Percentiles rank a stretch among this genome's conserved stretches.
phyloP scores from a whole-genome alignment of 2,797 vertebrate genomes.

The Rhadinocentrus ornatus region DNA sequence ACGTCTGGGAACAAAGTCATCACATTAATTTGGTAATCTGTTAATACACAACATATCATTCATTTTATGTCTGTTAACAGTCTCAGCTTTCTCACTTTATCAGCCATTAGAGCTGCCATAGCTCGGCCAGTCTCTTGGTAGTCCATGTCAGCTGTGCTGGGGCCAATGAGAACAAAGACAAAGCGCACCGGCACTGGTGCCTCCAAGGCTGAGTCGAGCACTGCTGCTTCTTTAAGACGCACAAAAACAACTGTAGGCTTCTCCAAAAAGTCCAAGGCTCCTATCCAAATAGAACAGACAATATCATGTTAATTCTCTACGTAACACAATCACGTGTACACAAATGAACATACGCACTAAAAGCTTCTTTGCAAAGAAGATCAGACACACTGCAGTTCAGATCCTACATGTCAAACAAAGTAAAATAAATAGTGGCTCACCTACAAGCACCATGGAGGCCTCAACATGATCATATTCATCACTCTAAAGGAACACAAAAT shows the following conservation, averaged over 20 bases:
- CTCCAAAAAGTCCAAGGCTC: conserved; percentile 86
- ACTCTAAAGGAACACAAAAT: conserved; percentile 59
- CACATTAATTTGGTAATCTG: neutral
- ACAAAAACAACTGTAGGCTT: conserved; percentile 86
- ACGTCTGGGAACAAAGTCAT: neutral
- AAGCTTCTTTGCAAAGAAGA: neutral
- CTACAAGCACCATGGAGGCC: conserved; percentile 90
- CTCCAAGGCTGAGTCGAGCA: conserved; percentile 79
- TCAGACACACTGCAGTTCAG: neutral
- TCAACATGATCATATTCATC: conserved; percentile 81
- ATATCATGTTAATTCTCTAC: neutral
- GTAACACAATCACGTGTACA: neutral
- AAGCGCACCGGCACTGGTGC: conserved; percentile 86
- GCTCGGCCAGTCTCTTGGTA: conserved; percentile 90
- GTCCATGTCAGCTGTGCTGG: conserved; percentile 75
- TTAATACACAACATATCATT: neutral
- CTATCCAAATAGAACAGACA: conserved; percentile 66
- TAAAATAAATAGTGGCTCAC: conserved; percentile 75
- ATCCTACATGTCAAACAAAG: neutral
- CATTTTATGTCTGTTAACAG: neutral
- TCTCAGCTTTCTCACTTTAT: conserved; percentile 82
- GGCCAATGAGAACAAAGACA: conserved; percentile 88
- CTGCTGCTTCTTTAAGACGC: conserved; percentile 84
- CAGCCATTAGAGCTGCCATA: conserved; percentile 89
- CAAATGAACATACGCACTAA: neutral